Conservation (phyloP, 2,888 invertebrate genomes). For the Andricus quercusramuli region DNA sequence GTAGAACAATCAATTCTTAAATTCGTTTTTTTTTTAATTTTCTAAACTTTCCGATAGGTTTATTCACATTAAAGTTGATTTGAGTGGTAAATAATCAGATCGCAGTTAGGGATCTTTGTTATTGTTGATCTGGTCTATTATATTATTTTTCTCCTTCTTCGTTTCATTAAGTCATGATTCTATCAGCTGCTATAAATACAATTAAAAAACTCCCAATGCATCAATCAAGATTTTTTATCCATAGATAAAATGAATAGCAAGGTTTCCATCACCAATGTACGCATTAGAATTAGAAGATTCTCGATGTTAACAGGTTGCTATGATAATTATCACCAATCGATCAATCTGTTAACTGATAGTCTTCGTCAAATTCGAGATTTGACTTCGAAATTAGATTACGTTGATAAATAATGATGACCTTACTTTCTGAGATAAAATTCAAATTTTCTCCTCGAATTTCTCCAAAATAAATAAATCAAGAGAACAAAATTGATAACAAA, state of each 20-base stretch:
- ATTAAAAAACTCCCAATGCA: background rate
- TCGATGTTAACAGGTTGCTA: constrained; percentile 5
- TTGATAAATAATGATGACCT: background rate
- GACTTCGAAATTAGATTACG: background rate
- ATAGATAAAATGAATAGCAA: background rate
- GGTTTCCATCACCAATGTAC: background rate
- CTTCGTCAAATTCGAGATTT: background rate
- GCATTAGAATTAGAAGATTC: background rate
- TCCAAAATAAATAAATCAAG: background rate
- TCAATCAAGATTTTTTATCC: background rate
- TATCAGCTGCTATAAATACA: background rate
- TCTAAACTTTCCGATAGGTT: too few relatives aligned
- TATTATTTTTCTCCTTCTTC: background rate
- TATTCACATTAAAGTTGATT: too few relatives aligned
- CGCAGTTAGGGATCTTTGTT: background rate
- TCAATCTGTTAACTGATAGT: background rate
- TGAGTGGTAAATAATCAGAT: too few relatives aligned
- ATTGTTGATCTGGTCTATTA: background rate
- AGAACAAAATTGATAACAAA: background rate
- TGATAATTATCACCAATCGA: constrained; percentile 15
- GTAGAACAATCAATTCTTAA: too few relatives aligned
- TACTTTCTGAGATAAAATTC: background rate
- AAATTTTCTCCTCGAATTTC: background rate
- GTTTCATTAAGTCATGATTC: background rate
- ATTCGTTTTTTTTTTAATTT: too few relatives aligned